Conservation (phyloP, 2,113 vertebrate genomes). For the Anthoscopus minutus region DNA sequence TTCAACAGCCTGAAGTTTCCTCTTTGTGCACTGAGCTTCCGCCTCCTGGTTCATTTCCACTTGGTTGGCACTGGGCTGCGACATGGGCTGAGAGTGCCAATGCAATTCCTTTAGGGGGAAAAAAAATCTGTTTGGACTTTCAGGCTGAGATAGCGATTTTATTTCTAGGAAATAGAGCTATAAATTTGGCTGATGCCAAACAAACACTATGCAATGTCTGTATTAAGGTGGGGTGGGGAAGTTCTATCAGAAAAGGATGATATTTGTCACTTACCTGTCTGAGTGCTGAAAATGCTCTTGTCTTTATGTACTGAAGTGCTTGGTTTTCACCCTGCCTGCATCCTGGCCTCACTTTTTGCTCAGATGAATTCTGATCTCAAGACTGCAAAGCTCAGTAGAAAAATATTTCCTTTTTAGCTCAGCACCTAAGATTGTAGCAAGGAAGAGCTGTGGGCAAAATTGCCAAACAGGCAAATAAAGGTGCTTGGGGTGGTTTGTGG, state of each 20-base stretch:
- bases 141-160: neutral
- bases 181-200: neutral
- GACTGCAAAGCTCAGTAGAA: neutral
- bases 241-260: neutral
- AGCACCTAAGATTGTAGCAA: neutral
- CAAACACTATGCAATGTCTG: neutral
- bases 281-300: neutral
- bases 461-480: neutral
- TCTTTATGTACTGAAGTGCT: neutral
- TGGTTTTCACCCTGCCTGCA: neutral
- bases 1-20: neutral
- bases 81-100: neutral
- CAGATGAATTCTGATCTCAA: neutral
- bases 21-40: neutral
- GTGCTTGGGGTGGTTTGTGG: neutral
- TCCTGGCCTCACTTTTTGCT: neutral
- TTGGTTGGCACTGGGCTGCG: neutral
- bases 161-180: slow-evolving; percentile 21
- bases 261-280: slow-evolving; percentile 22
- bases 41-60: neutral
- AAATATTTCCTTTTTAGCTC: neutral
- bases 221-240: neutral
- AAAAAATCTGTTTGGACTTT: neutral
- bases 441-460: neutral
- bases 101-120: neutral